Conservation (phyloP, 2,797 vertebrate species). For the Pipistrellus nathusii region DNA sequence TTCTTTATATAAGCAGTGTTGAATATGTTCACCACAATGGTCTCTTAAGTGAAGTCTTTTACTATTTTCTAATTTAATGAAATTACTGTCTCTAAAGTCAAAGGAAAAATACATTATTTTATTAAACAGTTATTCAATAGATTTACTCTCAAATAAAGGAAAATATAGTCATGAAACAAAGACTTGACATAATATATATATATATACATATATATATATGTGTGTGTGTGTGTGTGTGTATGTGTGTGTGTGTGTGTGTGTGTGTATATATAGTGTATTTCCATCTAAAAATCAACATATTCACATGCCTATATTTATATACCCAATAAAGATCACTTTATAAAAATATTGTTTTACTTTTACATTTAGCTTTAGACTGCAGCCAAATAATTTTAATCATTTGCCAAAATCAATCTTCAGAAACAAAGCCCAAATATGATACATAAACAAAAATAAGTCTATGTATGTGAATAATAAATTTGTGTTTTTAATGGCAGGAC, state of each 20-base stretch:
- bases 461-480: background rate
- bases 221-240: too few relatives aligned
- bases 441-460: background rate
- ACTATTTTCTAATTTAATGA: conserved; percentile 24
- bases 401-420: background rate
- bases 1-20: background rate
- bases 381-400: background rate
- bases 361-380: background rate
- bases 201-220: too few relatives aligned
- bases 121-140: background rate
- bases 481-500: background rate
- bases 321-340: background rate
- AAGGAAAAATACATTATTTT: background rate
- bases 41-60: background rate
- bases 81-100: background rate
- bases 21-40: background rate
- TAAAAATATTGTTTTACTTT: conserved; percentile 15
- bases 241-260: too few relatives aligned
- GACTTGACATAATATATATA: background rate
- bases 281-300: background rate
- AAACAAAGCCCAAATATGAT: background rate
- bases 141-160: background rate
- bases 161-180: background rate
- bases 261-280: background rate
- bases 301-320: background rate